A percentile compares a stretch with the other conserved stretches of the same genome.
phyloP scores from a whole-genome alignment of 2,797 vertebrate genomes.

The Hippocampus kuda region DNA sequence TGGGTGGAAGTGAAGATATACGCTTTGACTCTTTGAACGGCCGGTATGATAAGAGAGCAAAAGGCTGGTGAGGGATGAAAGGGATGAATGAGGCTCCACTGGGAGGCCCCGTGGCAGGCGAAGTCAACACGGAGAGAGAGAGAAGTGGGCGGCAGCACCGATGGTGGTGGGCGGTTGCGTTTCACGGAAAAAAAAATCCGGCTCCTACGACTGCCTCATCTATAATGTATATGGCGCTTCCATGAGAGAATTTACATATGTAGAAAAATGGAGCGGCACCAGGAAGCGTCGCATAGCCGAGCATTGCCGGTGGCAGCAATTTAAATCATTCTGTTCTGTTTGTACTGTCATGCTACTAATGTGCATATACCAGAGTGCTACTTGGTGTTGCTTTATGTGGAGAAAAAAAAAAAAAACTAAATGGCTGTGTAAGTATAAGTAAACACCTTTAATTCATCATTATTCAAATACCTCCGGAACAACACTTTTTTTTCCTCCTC shows the following conservation, averaged over 20 bases:
- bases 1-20: constrained; percentile 51
- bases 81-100: constrained; percentile 51
- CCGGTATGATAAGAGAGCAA: constrained; percentile 56
- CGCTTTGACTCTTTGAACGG: constrained; percentile 55
- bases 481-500: constrained; percentile 2
- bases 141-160: constrained; percentile 33
- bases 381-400: constrained; percentile 34
- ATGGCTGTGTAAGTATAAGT: constrained; percentile 48
- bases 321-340: constrained; percentile 62
- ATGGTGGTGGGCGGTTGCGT: constrained; percentile 26
- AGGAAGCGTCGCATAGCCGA: constrained; percentile 51
- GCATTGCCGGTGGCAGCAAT: constrained; percentile 54
- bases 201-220: constrained; percentile 66
- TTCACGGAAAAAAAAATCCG: constrained; percentile 62
- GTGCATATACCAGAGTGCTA: constrained; percentile 49
- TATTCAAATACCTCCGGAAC: constrained; percentile 50
- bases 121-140: constrained; percentile 45
- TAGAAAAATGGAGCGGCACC: constrained; percentile 51
- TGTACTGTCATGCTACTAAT: constrained; percentile 59
- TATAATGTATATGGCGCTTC: constrained; percentile 68
- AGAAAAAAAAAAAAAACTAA: constrained; percentile 57
- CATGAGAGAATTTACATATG: constrained; percentile 65
- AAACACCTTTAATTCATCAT: constrained; percentile 56
- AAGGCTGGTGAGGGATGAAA: constrained; percentile 58
- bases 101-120: constrained; percentile 54